Evolutionary conservation across 1,140 invertebrate species (phyloP).

Genomic region (Melitaea cinxia): DNA sequence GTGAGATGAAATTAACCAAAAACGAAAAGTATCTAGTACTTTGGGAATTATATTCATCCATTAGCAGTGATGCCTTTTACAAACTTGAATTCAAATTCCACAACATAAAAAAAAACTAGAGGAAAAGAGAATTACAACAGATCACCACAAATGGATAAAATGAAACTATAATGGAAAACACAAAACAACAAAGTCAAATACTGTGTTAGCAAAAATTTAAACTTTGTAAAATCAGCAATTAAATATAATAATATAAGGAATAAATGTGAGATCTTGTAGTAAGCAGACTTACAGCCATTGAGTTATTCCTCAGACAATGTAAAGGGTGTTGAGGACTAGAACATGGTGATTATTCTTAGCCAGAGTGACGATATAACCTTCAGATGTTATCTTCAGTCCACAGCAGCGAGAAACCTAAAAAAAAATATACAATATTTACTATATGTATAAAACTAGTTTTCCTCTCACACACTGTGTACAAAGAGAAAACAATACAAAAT

Average conservation of each 20-base stretch:
- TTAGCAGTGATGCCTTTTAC: slow-evolving; percentile 60
- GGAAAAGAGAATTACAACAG: slow-evolving; percentile 49
- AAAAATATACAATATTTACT: not conserved
- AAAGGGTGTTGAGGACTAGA: slow-evolving; percentile 96
- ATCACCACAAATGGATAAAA: slow-evolving; percentile 68
- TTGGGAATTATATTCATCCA: slow-evolving; percentile 73
- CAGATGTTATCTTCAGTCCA: slow-evolving; percentile 97
- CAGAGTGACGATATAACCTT: slow-evolving; percentile 97
- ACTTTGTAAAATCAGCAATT: slow-evolving; percentile 80
- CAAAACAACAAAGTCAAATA: slow-evolving; percentile 79
- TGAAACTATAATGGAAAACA: slow-evolving; percentile 78
- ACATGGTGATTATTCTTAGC: slow-evolving; percentile 99
- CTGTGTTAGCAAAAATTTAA: slow-evolving; percentile 81
- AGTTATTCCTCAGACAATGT: slow-evolving; percentile 89
- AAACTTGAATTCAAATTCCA: slow-evolving; percentile 52
- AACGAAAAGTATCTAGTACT: slow-evolving; percentile 77
- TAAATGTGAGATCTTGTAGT: slow-evolving; percentile 81
- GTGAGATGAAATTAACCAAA: slow-evolving; percentile 66
- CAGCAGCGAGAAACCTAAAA: slow-evolving; percentile 96
- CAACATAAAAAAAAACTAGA: slow-evolving; percentile 52
- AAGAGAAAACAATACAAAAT: too few species aligned
- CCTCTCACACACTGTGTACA: too few species aligned
- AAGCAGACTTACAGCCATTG: slow-evolving; percentile 80
- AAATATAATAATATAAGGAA: slow-evolving; percentile 81
- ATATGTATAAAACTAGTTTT: too few species aligned